phyloP scores from a whole-genome alignment of 2,113 vertebrate species.

The Rhea americana region DNA sequence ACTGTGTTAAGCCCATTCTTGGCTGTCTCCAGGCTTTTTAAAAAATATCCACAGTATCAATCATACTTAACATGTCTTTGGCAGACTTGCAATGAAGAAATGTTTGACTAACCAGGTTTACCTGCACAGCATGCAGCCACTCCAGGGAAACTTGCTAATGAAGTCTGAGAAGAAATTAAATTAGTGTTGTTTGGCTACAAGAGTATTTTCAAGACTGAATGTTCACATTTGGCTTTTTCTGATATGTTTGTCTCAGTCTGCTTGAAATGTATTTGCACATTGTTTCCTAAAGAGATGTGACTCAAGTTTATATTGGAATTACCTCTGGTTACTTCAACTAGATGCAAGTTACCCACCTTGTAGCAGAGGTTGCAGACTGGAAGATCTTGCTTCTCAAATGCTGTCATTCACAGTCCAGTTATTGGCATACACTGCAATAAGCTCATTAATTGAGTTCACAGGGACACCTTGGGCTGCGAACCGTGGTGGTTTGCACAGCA shows the following conservation, averaged over 20 bases:
- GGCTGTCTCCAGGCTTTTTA: no score
- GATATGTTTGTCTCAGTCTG: not conserved
- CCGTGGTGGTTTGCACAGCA: rapidly evolving
- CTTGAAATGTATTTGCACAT: rapidly evolving
- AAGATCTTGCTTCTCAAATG: not conserved
- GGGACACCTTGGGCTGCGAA: rapidly evolving
- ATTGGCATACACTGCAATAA: rapidly evolving
- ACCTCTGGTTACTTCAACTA: not conserved
- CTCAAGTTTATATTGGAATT: not conserved
- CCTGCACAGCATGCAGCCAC: not conserved
- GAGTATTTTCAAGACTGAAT: not conserved
- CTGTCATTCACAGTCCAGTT: rapidly evolving
- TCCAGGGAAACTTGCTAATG: not conserved
- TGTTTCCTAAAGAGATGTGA: not conserved
- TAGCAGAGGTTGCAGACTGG: rapidly evolving
- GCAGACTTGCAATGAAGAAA: not conserved
- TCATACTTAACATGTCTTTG: rapidly evolving
- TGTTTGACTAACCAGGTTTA: rapidly evolving
- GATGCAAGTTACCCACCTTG: no score
- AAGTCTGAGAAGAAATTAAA: not conserved
- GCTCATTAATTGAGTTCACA: rapidly evolving
- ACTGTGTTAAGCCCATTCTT: rapidly evolving
- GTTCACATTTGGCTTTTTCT: not conserved
- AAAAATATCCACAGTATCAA: rapidly evolving
- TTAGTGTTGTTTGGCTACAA: not conserved